Base-by-base conservation (phyloP, 2,797 vertebrate genomes). In the Tarsius wallacei region DNA sequence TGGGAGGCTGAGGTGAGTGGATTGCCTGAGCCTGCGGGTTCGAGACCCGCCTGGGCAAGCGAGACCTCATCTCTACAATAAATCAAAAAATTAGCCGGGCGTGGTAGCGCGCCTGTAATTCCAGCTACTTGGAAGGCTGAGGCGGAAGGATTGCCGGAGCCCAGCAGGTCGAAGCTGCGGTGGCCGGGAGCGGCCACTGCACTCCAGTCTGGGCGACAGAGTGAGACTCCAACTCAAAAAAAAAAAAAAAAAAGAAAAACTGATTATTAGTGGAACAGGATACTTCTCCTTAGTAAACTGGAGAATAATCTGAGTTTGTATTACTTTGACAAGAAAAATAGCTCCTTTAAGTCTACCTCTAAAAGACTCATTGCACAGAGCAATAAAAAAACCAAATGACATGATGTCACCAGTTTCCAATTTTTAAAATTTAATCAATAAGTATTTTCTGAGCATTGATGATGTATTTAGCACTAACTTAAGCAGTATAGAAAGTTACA, bases 241-340 rank as follows among this genome's bases (percentile, higher is more conserved):
- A 73, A 57, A 66, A 93, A 82, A 17, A 94, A 63, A 73, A 57
- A 66, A 93, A 82, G 22, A 94, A 63, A n/a, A 74, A 47, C 42
- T n/a, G 77, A 33, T 64, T 15, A 26, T 42, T 57, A 47, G 22
- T 14, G 89, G 33, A 19, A 73, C 33, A 83, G 66, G 17, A 21
- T 68, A 64, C 13, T 36, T 94, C 36, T 80, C 64, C 51, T 71
- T 57, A 77, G 68, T 24, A 96, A 76, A 78, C 66, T 68, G 49
- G 26, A 91, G 42, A 49, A 87, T 6, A 10, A 47, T 59, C 26
- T 70, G 31, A 13, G 13, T 73, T 22, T 78, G 10, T 24, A 74
- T 68, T 90, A 36, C 9, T 66, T 96, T 84, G 36, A 49, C 36
- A 77, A 66, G 68, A 86, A 87, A 93, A 87, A 78, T 16, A 94